Percentiles rank a stretch among this genome's conserved stretches.
phyloP scores from a whole-genome alignment of 2,797 vertebrate species.

The Notolepis coatsorum region DNA sequence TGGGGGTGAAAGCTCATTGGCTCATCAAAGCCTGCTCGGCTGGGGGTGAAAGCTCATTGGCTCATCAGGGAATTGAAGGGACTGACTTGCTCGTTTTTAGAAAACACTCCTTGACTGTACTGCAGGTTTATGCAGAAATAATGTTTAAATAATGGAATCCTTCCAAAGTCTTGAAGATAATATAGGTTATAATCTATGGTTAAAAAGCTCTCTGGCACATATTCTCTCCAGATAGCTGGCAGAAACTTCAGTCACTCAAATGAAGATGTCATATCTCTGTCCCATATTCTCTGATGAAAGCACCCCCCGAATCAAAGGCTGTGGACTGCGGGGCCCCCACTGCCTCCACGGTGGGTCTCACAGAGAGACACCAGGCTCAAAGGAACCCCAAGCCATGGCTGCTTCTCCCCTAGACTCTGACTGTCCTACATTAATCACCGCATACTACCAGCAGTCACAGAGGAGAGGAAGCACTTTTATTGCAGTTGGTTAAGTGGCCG shows the following conservation, averaged over 20 bases:
- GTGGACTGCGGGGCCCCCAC: conserved; percentile 40
- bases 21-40: conserved; percentile 24
- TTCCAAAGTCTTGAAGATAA: conserved; percentile 28
- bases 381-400: conserved; percentile 19
- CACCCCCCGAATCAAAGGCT: conserved; percentile 66
- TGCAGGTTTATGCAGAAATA: not conserved
- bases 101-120: conserved; percentile 19
- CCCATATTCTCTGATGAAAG: conserved; percentile 72
- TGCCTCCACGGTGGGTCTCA: conserved; percentile 34
- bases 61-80: conserved; percentile 23
- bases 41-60: conserved; percentile 48
- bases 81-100: conserved; percentile 19
- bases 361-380: conserved; percentile 28
- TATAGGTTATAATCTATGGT: conserved; percentile 36
- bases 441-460: conserved; percentile 16
- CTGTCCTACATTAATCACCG: conserved; percentile 56
- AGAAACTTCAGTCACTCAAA: conserved; percentile 47
- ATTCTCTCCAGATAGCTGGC: conserved; percentile 59
- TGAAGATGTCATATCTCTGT: conserved; percentile 58
- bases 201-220: conserved; percentile 45
- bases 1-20: conserved; percentile 48
- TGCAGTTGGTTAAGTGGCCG: conserved; percentile 19
- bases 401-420: conserved; percentile 33
- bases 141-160: not conserved
- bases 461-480: conserved; percentile 11